phyloP scores from a whole-genome alignment of 2,888 invertebrate genomes.

The Acanthosepion lycidas region DNA sequence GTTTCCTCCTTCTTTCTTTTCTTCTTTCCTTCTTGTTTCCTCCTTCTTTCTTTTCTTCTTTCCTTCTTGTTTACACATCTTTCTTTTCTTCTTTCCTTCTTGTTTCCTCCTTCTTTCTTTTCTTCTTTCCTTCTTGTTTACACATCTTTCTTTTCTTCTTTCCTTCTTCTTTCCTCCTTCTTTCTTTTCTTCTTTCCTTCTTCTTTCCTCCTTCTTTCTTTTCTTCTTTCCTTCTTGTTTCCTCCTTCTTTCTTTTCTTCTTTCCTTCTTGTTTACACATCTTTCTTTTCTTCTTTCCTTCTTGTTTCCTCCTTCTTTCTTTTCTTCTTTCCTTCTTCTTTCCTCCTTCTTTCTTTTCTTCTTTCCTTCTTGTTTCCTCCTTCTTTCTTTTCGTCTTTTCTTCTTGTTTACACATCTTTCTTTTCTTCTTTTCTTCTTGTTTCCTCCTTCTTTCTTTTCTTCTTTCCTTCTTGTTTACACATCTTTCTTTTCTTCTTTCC shows the following conservation, averaged over 20 bases:
- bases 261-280: not conserved
- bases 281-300: not conserved
- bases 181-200: not conserved
- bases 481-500: not conserved
- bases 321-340: not conserved
- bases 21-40: too few species aligned
- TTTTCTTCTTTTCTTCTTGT: not conserved
- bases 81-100: not conserved
- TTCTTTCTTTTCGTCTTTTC: not conserved
- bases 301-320: not conserved
- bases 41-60: not conserved
- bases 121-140: not conserved
- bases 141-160: not conserved
- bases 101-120: not conserved
- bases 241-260: not conserved
- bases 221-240: too few species aligned
- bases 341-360: not conserved
- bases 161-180: too few species aligned
- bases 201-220: not conserved
- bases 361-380: too few species aligned
- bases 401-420: not conserved
- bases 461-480: not conserved
- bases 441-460: not conserved
- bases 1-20: not conserved
- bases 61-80: too few species aligned